A percentile compares a stretch with the other conserved stretches of the same genome.
phyloP scores from a whole-genome alignment of 1,140 invertebrate species.

The Solenopsis invicta region DNA sequence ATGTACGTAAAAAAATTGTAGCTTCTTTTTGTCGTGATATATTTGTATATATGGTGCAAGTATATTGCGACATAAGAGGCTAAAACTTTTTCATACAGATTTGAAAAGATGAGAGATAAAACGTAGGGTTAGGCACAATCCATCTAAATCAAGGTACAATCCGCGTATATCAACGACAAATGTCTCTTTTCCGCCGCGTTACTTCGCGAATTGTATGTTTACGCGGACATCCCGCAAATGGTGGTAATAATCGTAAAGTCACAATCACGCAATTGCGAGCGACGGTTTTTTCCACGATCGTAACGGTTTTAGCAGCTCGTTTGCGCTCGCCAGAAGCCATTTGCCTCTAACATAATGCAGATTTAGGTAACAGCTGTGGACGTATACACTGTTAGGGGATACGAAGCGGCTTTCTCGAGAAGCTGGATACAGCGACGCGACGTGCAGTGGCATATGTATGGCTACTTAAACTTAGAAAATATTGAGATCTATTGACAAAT shows the following conservation, averaged over 20 bases:
- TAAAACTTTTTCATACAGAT: not conserved
- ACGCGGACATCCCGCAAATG: slow-evolving; percentile 32
- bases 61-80: not conserved
- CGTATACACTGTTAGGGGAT: slow-evolving; percentile 39
- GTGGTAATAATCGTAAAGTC: slow-evolving; percentile 58
- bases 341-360: slow-evolving; percentile 45
- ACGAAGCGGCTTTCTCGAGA: slow-evolving; percentile 45
- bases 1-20: too few relatives aligned
- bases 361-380: slow-evolving; percentile 62
- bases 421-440: slow-evolving; percentile 37
- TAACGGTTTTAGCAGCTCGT: slow-evolving; percentile 55
- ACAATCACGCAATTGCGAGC: slow-evolving; percentile 36
- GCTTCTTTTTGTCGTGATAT: too few relatives aligned
- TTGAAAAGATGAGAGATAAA: not conserved
- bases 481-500: slow-evolving; percentile 52
- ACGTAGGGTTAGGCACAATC: slow-evolving; percentile 5
- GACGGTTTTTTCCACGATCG: slow-evolving; percentile 17
- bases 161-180: slow-evolving; percentile 5
- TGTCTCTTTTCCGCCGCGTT: slow-evolving; percentile 7
- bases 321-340: slow-evolving; percentile 35
- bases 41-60: not conserved
- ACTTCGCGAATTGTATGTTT: slow-evolving; percentile 28
- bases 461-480: slow-evolving; percentile 43
- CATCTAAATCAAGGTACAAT: not conserved
- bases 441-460: slow-evolving; percentile 56